Conservation (phyloP, 2,113 vertebrate genomes). For the Leuciscus idus region DNA sequence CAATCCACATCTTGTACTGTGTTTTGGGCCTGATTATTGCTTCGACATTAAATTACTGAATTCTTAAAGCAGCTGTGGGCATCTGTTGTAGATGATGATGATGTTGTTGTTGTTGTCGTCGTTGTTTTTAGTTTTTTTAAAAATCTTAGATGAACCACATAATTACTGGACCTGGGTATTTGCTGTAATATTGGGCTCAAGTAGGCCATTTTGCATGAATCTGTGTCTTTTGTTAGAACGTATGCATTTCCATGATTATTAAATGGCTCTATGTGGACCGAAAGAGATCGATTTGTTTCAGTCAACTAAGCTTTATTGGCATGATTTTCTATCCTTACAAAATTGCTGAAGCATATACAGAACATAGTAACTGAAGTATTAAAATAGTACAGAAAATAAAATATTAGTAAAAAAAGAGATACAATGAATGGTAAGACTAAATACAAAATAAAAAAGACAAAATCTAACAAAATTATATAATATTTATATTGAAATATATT, state of each 20-base stretch:
- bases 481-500: too few relatives aligned
- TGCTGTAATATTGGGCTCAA: neutral
- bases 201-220: neutral
- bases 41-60: neutral
- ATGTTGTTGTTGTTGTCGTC: too few relatives aligned
- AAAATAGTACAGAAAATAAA: neutral
- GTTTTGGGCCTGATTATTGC: neutral
- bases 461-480: too few relatives aligned
- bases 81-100: neutral
- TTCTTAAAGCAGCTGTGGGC: neutral
- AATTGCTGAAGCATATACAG: neutral
- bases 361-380: neutral
- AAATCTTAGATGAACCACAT: neutral
- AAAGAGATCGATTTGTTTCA: neutral
- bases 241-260: neutral
- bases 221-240: neutral
- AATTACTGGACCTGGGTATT: neutral
- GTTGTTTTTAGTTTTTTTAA: too few relatives aligned
- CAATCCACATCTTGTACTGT: conserved; percentile 1
- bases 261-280: neutral
- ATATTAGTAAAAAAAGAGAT: too few relatives aligned
- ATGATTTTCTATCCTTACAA: neutral
- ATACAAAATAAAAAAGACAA: too few relatives aligned
- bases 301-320: neutral
- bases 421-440: too few relatives aligned